Base-by-base conservation (phyloP, 2,888 invertebrate species). In the Leucozona laternaria region DNA sequence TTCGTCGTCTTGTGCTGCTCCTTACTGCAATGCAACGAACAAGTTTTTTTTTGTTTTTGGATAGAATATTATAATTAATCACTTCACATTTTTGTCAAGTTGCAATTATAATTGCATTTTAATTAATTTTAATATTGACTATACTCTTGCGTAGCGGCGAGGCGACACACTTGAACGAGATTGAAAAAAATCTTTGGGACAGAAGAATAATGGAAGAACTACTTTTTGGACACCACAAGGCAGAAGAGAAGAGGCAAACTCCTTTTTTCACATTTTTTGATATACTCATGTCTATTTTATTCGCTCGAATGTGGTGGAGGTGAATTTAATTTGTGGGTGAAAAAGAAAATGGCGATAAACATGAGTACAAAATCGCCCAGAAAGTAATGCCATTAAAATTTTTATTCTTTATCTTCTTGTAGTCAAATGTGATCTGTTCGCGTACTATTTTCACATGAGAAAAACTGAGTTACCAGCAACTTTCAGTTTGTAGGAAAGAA, bases 191-290 rank as follows among this genome's bases (percentile, higher is more conserved):
- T 43, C 28, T 64, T 64, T 28, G 55, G 68, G 66, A 80, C 43
- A 28, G 64, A 43, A 64, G 45, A 72, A 43, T 72, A 34, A 57
- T 79, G 57, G 60, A 76, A 84, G 80, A 84, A 84, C 66, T 58
- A 75, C 70, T 79, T 70, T 57, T 31, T 57, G 70, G 70, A 71
- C 79, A 84, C 58, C 40, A 60, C 20, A 37, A 58, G 50, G 25
- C 15, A 53, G 55, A 55, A 55, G n/a, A 83, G 73, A 84, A 84
- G 68, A 70, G 60, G 70, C 68, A 85, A 81, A 79, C 77, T 78
- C 73, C 72, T 78, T 81, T 75, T 77, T 81, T 72, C 77, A 77
- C 77, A 73, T 64, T 85, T 64, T 64, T 85, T 64, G 55, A 48
- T 76, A 72, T 77, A 71, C 22, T 37, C 22, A 64, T 57, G 40